A percentile compares a stretch with the other conserved stretches of the same genome.
Evolutionary conservation across 2,113 vertebrate species (phyloP).

Genomic region (Dasyurus viverrinus): DNA sequence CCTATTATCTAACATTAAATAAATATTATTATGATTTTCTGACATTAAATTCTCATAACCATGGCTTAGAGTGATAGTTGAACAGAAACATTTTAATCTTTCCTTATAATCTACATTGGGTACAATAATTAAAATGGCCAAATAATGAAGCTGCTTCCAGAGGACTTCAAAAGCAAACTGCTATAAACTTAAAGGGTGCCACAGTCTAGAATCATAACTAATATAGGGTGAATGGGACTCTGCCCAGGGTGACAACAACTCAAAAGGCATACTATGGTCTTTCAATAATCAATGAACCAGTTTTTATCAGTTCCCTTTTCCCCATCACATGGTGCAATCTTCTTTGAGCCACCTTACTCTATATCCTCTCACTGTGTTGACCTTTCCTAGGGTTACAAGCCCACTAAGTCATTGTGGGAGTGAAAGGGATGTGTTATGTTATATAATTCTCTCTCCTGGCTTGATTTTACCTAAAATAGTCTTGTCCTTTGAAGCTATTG

Average conservation of each 20-base stretch:
- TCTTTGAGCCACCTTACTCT: background rate
- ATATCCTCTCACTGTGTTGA: background rate
- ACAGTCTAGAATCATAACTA: conserved; percentile 5
- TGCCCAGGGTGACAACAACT: background rate
- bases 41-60: conserved; percentile 54
- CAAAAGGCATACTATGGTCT: background rate
- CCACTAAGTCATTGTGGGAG: background rate
- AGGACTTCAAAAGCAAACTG: conserved; percentile 63
- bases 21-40: conserved; percentile 63
- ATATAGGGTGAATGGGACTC: background rate
- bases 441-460: background rate
- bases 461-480: background rate
- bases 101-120: conserved; percentile 43
- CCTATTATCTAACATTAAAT: conserved; percentile 50
- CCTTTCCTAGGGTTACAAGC: background rate
- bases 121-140: conserved; percentile 70
- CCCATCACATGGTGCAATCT: background rate
- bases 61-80: conserved; percentile 48
- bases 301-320: background rate
- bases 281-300: background rate
- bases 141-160: conserved; percentile 58
- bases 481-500: background rate
- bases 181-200: conserved; percentile 51
- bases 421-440: background rate
- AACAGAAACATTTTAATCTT: conserved; percentile 60